phyloP scores from a whole-genome alignment of 1,140 invertebrate genomes.

The Trichogramma pretiosum region DNA sequence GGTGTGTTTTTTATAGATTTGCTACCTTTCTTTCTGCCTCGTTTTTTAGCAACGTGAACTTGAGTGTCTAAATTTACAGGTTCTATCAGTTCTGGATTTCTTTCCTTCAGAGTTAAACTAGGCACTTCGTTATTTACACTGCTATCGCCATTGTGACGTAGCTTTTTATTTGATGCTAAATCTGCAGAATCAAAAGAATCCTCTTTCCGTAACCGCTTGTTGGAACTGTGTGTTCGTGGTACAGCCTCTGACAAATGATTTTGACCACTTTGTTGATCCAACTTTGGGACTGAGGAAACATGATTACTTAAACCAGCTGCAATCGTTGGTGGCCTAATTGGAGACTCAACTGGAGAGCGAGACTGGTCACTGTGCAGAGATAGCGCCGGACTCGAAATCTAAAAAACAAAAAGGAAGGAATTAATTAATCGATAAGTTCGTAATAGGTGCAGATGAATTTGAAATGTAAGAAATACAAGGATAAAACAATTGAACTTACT shows the following conservation, averaged over 20 bases:
- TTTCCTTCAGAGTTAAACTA: conserved; percentile 32
- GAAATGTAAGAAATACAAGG: not conserved
- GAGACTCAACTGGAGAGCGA: conserved; percentile 35
- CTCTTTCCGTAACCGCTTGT: conserved; percentile 55
- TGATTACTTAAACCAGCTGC: conserved; percentile 27
- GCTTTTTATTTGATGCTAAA: conserved; percentile 27
- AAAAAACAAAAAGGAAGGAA: conserved; percentile 5
- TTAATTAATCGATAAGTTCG: not conserved
- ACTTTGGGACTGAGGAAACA: conserved; percentile 9
- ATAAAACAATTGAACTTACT: not conserved
- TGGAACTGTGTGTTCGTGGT: conserved; percentile 53
- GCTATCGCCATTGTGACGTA: conserved; percentile 41
- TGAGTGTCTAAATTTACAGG: conserved; percentile 26
- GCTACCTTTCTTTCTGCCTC: conserved; percentile 62
- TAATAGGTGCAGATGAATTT: no score
- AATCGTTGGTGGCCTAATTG: conserved; percentile 28
- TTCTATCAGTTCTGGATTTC: conserved; percentile 21
- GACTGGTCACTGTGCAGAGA: conserved; percentile 39
- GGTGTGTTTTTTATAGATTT: conserved; percentile 50
- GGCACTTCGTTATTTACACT: conserved; percentile 43
- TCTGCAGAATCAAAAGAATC: conserved; percentile 18
- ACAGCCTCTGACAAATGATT: conserved; percentile 44
- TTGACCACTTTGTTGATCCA: conserved; percentile 26
- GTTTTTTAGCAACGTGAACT: conserved; percentile 47
- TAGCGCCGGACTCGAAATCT: conserved; percentile 39